Base-by-base conservation (phyloP, 1,140 invertebrate genomes). In the Ceratosolen fusciceps region DNA sequence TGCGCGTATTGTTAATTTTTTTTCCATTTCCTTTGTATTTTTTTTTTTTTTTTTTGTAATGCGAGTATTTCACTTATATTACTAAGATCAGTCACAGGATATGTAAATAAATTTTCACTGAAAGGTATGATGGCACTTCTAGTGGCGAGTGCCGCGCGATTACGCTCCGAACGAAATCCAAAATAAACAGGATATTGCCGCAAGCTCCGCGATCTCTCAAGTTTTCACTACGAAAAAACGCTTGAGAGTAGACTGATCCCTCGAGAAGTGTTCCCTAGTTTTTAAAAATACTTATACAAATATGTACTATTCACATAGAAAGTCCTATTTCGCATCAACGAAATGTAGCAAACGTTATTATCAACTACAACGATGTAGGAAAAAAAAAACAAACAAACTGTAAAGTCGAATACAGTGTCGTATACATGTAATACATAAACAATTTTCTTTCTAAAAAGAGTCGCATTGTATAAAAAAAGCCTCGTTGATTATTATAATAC, bases 341-440 rank as follows among this genome's bases (percentile, higher is more conserved):
- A 80, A 80, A 75, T 60, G 70, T 80, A 80, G 49, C n/a, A 74
- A 67, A 80, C 26, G 16, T 52, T 80, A 74, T 58, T 3, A 75
- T 58, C 58, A 68, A 80, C 67, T 75, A 80, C 65, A 52, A 76
- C 76, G 62, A n/a, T n/a, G n/a, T n/a, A n/a, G n/a, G n/a, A n/a
- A n/a, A n/a, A n/a, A n/a, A n/a, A n/a, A n/a, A n/a, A n/a, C n/a
- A 75, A 79, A 72, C 74, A 79, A 79, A 79, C 37, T 67, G 24
- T 73, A 67, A 73, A 73, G 74, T 31, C 74, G 70, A 74, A 74
- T 79, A 49, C 34, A 80, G 24, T 60, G 58, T 74, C 52, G 43
- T 80, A 80, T 65, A 58, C 16, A 43, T 74, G 49, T 56, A 26
- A 54, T 29, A 77, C 37, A 62, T 52, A 74, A 73, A 68, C 60